Conservation (phyloP, 2,113 vertebrate species). For the Sapayoa aenigma region DNA sequence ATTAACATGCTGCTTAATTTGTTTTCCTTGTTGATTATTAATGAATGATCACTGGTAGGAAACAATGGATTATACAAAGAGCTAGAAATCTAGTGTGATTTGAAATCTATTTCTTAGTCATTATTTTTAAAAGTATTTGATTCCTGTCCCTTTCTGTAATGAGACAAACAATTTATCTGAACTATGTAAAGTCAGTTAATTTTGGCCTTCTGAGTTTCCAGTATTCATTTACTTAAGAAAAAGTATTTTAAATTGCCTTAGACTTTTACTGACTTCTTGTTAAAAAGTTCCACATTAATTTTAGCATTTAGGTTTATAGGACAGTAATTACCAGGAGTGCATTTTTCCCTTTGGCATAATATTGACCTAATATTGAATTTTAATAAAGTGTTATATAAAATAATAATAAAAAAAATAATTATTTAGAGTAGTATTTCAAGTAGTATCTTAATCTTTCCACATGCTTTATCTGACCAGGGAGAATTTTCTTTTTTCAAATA, state of each 20-base stretch:
- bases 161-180: background rate
- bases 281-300: background rate
- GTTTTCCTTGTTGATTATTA: background rate
- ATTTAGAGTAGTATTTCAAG: background rate
- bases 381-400: background rate
- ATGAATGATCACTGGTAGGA: background rate
- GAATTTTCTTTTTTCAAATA: background rate
- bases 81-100: background rate
- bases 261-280: background rate
- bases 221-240: background rate
- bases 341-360: slow-evolving; percentile 25
- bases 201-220: background rate
- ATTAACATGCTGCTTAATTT: background rate
- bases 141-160: background rate
- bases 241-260: background rate
- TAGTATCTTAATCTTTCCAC: background rate
- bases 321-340: slow-evolving; percentile 23
- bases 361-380: slow-evolving; percentile 8
- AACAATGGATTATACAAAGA: background rate
- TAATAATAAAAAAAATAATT: background rate
- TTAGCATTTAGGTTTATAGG: slow-evolving; percentile 48
- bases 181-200: background rate
- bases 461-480: background rate
- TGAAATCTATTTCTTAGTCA: background rate
- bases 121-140: background rate